Evolutionary conservation across 2,113 vertebrate genomes (phyloP).

Genomic region (Potamarius usumacintae): DNA sequence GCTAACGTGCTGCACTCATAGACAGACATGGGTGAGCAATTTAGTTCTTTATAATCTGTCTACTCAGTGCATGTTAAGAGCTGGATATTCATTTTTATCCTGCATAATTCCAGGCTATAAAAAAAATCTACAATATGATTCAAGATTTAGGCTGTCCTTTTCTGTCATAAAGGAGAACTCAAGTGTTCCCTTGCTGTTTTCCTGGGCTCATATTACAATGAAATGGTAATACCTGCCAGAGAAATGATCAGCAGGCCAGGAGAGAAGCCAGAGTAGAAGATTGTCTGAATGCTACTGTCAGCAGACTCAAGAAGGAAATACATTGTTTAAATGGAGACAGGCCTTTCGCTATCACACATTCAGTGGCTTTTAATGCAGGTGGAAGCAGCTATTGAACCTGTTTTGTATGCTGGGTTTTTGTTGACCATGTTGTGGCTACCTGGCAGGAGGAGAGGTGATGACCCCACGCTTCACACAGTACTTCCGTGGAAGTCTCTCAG

Average conservation of each 20-base stretch:
- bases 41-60: background rate
- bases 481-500: slow-evolving; percentile 83
- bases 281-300: slow-evolving; percentile 14
- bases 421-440: background rate
- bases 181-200: slow-evolving; percentile 21
- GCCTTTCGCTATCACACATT: background rate
- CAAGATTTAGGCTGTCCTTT: background rate
- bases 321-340: slow-evolving; percentile 9
- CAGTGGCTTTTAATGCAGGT: background rate
- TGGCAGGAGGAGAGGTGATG: slow-evolving; percentile 80
- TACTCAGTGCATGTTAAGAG: background rate
- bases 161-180: background rate
- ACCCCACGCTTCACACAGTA: slow-evolving; percentile 85
- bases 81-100: background rate
- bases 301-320: slow-evolving; percentile 31
- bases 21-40: background rate
- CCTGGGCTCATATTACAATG: slow-evolving; percentile 34
- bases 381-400: background rate
- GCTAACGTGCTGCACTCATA: background rate
- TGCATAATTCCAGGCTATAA: background rate
- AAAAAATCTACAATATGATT: background rate
- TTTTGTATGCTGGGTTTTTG: background rate
- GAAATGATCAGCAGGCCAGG: slow-evolving; percentile 34
- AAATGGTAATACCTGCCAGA: slow-evolving; percentile 53
- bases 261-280: slow-evolving; percentile 11